These are phyloP conservation scores for Sarotherodon lohbergeri DNA, from an alignment of 2,113 vertebrate genomes.

Conservation along the genomic window DNA sequence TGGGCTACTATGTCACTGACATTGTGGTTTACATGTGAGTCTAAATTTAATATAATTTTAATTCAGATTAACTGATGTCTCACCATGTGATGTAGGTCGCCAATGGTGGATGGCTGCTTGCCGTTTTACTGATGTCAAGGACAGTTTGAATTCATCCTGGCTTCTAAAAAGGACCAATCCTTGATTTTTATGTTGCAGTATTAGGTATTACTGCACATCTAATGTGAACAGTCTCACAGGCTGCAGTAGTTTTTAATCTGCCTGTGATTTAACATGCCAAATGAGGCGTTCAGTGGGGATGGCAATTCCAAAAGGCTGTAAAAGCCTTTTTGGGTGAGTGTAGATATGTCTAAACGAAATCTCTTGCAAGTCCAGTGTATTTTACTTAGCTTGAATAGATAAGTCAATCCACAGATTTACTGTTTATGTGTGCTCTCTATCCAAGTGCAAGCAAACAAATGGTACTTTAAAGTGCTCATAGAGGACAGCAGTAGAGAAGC, in stretches of 20 bases:
- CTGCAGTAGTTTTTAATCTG: neutral
- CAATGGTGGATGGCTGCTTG: neutral
- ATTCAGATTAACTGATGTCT: neutral
- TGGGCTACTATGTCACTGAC: neutral
- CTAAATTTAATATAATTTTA: neutral
- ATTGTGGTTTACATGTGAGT: neutral
- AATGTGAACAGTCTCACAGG: neutral
- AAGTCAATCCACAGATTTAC: neutral
- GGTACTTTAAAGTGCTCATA: neutral
- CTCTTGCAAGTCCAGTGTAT: neutral
- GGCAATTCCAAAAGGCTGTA: neutral
- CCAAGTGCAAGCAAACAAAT: neutral
- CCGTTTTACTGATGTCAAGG: neutral
- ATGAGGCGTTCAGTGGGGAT: neutral
- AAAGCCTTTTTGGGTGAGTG: neutral
- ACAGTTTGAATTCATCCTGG: neutral
- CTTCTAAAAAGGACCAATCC: neutral
- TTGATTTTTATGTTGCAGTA: neutral
- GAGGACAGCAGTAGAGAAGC: neutral
- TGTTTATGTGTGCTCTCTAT: neutral
- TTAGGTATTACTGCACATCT: neutral
- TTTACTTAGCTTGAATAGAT: neutral
- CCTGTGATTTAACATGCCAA: neutral
- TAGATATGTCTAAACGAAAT: neutral
- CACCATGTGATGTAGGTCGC: neutral